phyloP scores from a whole-genome alignment of 2,797 vertebrate genomes.

The Paguma larvata region DNA sequence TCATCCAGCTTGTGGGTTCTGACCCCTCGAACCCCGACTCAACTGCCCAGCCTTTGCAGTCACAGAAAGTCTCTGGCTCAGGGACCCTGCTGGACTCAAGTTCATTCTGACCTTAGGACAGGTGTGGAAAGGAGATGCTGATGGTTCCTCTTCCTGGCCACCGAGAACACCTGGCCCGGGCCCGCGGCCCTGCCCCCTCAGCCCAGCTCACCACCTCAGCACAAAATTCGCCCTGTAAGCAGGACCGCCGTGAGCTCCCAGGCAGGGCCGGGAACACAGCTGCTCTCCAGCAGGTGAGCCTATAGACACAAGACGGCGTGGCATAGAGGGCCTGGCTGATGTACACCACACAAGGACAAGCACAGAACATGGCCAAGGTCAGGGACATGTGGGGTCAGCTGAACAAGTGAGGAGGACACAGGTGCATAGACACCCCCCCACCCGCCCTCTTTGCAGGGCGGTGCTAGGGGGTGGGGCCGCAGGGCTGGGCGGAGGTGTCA shows the following conservation, averaged over 20 bases:
- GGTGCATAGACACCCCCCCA: not conserved
- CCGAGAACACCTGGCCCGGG: conserved; percentile 57
- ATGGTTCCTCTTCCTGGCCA: conserved; percentile 6
- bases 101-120: conserved; percentile 65
- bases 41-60: not conserved
- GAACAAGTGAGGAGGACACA: not conserved
- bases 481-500: not conserved
- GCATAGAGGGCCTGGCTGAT: not conserved
- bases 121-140: conserved; percentile 51
- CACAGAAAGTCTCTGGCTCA: not conserved
- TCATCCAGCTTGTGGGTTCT: not conserved
- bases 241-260: not conserved
- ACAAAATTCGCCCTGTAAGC: conserved; percentile 71
- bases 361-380: not conserved
- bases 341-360: not conserved
- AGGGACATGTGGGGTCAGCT: not conserved
- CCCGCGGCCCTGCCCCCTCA: not conserved
- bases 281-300: conserved; percentile 15
- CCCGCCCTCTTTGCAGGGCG: too few species aligned
- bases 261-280: not conserved
- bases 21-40: not conserved
- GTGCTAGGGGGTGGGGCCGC: not conserved
- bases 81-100: not conserved
- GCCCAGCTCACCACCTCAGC: conserved; percentile 18
- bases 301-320: not conserved